Percentiles rank a stretch among this genome's conserved stretches.
phyloP scores from a whole-genome alignment of 2,113 vertebrate genomes.

The Phodopus roborovskii region DNA sequence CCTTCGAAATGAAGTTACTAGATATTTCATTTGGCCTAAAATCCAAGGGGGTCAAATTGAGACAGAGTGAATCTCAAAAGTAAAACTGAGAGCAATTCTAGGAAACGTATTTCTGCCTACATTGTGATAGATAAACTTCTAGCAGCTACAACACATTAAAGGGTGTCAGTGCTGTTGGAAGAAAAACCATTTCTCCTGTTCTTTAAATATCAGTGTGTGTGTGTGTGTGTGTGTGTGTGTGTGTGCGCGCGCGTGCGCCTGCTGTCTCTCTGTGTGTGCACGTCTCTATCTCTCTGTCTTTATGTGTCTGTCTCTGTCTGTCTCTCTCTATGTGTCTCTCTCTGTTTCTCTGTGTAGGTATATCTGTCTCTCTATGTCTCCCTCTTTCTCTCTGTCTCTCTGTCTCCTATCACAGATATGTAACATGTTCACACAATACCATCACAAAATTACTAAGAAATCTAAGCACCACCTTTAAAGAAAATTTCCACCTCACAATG shows the following conservation, averaged over 20 bases:
- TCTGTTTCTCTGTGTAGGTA: neutral
- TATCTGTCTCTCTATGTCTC: neutral
- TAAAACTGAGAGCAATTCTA: neutral
- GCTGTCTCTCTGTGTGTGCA: neutral
- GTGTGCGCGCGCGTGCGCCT: neutral
- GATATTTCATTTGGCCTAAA: constrained; percentile 38
- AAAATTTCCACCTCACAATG: neutral
- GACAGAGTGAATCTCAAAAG: neutral
- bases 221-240: neutral
- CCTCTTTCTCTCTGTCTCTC: neutral
- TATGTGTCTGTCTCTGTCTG: neutral
- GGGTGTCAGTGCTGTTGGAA: neutral
- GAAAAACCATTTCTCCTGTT: neutral
- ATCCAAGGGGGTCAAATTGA: constrained; percentile 29
- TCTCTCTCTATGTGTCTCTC: neutral
- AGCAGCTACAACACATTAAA: neutral
- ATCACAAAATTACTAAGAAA: constrained; percentile 13
- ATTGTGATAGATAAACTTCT: neutral
- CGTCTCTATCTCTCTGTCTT: no score
- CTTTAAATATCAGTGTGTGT: neutral
- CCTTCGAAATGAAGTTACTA: neutral
- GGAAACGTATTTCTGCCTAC: neutral
- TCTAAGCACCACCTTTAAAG: neutral
- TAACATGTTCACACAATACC: neutral
- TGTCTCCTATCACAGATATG: neutral